Evolutionary conservation across 1,140 invertebrate species (phyloP).

Genomic region (Lucilia cuprina): DNA sequence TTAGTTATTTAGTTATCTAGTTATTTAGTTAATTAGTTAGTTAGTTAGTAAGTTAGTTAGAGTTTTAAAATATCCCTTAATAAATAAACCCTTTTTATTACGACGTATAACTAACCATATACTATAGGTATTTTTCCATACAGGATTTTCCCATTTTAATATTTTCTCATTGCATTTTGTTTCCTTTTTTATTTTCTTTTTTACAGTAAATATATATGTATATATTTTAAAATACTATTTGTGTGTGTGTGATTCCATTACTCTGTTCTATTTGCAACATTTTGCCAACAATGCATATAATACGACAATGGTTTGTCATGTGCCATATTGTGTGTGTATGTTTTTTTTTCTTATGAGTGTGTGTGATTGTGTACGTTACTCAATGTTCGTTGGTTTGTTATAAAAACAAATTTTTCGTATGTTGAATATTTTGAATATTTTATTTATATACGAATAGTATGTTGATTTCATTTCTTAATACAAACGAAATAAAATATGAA

Average conservation of each 20-base stretch:
- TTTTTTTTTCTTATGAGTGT: not conserved
- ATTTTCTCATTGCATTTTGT: too few relatives aligned
- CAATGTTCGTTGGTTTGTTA: conserved; percentile 14
- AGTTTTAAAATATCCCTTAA: too few relatives aligned
- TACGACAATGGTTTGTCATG: conserved; percentile 14
- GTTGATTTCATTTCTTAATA: conserved; percentile 15
- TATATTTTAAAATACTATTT: not conserved
- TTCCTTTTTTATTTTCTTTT: too few relatives aligned
- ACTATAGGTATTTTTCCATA: too few relatives aligned
- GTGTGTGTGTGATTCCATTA: not conserved
- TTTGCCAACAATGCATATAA: conserved; percentile 14
- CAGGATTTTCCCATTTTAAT: too few relatives aligned
- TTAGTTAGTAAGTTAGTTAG: too few relatives aligned
- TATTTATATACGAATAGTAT: not conserved
- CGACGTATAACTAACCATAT: too few relatives aligned
- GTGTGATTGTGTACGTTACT: not conserved
- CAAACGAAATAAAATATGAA: not conserved
- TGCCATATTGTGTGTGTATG: not conserved
- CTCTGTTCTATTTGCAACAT: conserved; percentile 10
- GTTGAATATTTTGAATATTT: conserved; percentile 4
- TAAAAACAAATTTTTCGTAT: not conserved
- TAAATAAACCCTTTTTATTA: too few relatives aligned
- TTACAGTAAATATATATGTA: not conserved
- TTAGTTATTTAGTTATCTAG: too few relatives aligned
- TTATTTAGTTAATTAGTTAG: too few relatives aligned